These are phyloP conservation scores for Tachina grossa DNA, from an alignment of 2,888 invertebrate genomes.

Conservation along the genomic window DNA sequence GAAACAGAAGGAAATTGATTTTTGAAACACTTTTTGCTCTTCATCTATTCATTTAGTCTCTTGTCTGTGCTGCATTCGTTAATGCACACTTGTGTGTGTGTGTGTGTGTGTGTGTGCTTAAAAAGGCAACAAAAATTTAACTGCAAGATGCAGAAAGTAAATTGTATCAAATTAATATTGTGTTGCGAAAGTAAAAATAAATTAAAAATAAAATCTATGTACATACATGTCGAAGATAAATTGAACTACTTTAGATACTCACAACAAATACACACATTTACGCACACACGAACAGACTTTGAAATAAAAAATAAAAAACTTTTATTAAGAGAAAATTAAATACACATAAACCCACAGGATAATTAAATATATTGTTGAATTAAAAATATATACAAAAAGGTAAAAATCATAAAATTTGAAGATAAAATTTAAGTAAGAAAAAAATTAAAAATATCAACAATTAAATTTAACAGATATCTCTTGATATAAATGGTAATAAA, in stretches of 20 bases:
- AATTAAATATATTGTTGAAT: slow-evolving; percentile 29
- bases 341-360: slow-evolving; percentile 19
- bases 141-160: slow-evolving; percentile 46
- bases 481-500: background rate
- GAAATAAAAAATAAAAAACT: background rate
- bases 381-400: background rate
- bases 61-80: slow-evolving; percentile 26
- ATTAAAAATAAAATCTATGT: slow-evolving; percentile 50
- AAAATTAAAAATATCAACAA: background rate
- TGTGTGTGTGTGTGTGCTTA: background rate
- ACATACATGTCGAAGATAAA: slow-evolving; percentile 39
- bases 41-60: slow-evolving; percentile 43
- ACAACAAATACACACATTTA: background rate
- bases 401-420: background rate
- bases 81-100: background rate
- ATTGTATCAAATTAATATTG: slow-evolving; percentile 60
- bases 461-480: background rate
- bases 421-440: background rate
- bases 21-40: slow-evolving; percentile 42
- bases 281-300: too few species aligned
- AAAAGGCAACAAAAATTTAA: slow-evolving; percentile 21
- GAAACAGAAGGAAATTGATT: slow-evolving; percentile 68
- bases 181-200: slow-evolving; percentile 46
- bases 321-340: slow-evolving; percentile 13
- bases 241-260: slow-evolving; percentile 43